Conservation (phyloP, 1,140 invertebrate genomes). For the Drosophila auraria region DNA sequence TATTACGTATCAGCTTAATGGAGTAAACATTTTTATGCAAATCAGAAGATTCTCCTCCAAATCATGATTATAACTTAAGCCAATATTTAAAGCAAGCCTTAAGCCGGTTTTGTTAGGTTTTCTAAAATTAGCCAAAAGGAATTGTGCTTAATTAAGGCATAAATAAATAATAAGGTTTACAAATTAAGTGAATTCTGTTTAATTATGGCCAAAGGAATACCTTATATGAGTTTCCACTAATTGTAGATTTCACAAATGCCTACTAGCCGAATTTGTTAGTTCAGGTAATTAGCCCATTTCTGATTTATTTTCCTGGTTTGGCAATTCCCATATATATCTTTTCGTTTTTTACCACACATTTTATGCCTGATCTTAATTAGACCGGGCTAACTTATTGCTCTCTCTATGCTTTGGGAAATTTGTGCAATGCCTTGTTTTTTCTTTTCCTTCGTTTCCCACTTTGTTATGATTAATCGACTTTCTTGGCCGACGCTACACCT, state of each 20-base stretch:
- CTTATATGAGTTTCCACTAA: not conserved
- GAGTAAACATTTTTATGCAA: constrained; percentile 4
- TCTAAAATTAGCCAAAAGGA: not conserved
- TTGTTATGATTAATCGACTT: constrained; percentile 43
- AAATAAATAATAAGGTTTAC: not conserved
- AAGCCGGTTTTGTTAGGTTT: constrained; percentile 1
- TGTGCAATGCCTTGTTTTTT: constrained; percentile 11
- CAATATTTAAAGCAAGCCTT: not conserved
- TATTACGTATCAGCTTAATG: not conserved
- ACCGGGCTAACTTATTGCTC: constrained; percentile 12
- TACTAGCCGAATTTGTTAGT: not conserved
- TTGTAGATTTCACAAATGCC: not conserved
- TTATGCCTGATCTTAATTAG: constrained; percentile 40
- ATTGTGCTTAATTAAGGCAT: not conserved
- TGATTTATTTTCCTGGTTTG: constrained; percentile 33
- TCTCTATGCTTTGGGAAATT: constrained; percentile 26
- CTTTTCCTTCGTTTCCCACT: constrained; percentile 11
- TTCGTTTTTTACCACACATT: constrained; percentile 24
- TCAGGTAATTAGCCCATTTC: constrained; percentile 14
- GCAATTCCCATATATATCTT: not conserved
- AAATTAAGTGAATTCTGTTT: not conserved
- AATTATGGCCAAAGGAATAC: not conserved
- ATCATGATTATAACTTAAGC: not conserved
- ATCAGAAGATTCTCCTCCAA: not conserved
- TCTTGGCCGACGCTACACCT: constrained; percentile 13